These are phyloP conservation scores for Malurus elegans DNA, from an alignment of 2,113 vertebrate species.

Conservation along the genomic window DNA sequence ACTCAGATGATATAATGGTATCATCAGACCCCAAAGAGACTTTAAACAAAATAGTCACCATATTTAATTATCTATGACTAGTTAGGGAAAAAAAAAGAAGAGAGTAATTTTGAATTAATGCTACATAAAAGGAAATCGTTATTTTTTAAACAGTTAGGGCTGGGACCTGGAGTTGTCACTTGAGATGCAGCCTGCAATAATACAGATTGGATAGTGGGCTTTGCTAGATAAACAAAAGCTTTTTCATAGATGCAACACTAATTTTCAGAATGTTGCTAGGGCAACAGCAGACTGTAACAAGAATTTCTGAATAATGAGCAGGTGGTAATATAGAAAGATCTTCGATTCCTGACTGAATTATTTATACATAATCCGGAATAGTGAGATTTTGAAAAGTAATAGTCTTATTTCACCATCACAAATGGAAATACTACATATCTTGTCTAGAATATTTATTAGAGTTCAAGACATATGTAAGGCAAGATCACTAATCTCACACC, in stretches of 20 bases:
- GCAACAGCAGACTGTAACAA: slow-evolving; percentile 52
- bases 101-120: not conserved
- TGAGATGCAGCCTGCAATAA: not conserved
- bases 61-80: not conserved
- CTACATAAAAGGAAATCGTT: not conserved
- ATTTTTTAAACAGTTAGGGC: not conserved
- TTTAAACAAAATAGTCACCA: not conserved
- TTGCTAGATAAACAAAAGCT: slow-evolving; percentile 49
- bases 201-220: not conserved
- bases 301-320: slow-evolving; percentile 60
- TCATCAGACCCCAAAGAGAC: not conserved
- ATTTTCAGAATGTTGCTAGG: slow-evolving; percentile 61
- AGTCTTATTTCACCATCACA: not conserved
- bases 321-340: slow-evolving; percentile 29
- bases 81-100: accelerated
- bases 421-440: not conserved
- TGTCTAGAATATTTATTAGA: not conserved
- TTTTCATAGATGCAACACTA: slow-evolving; percentile 31
- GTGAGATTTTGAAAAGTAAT: slow-evolving; percentile 13
- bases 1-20: not conserved
- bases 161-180: not conserved
- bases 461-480: not conserved
- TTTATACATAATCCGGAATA: slow-evolving; percentile 1
- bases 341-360: slow-evolving; percentile 22
- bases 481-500: not conserved